Evolutionary conservation across 2,888 invertebrate species (phyloP).

Genomic region (Cheilosia grossa): DNA sequence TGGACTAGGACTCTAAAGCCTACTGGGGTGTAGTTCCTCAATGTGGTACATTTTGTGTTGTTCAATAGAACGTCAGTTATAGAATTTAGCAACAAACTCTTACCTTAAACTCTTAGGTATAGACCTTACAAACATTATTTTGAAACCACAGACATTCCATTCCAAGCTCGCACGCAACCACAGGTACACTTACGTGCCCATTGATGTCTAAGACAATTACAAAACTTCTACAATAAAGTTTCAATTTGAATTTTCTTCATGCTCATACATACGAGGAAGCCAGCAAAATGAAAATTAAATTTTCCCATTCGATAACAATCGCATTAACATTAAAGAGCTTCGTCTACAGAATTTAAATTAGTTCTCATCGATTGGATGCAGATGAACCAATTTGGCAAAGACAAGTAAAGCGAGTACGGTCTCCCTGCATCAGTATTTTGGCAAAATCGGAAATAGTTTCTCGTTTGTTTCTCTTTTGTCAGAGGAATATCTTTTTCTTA

Average conservation of each 20-base stretch:
- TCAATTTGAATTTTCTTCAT: background rate
- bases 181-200: background rate
- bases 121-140: no score
- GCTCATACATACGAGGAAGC: background rate
- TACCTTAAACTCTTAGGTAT: background rate
- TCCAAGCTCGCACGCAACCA: no score
- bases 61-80: no score
- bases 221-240: background rate
- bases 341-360: constrained; percentile 48
- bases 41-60: no score
- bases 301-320: constrained; percentile 51
- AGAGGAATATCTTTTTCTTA: constrained; percentile 19
- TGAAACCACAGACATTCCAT: no score
- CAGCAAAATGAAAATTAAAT: constrained; percentile 26
- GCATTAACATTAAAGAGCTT: constrained; percentile 10
- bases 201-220: constrained; percentile 6
- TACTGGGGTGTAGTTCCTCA: no score
- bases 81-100: background rate
- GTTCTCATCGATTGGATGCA: constrained; percentile 48
- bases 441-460: constrained; percentile 46
- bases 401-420: background rate
- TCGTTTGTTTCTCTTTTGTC: constrained; percentile 29
- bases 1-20: no score
- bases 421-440: constrained; percentile 5
- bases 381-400: constrained; percentile 53